Evolutionary conservation across 2,888 invertebrate species (phyloP), one percentile per base, ranked within the genome.

Genomic region (Conomelus anceps): DNA sequence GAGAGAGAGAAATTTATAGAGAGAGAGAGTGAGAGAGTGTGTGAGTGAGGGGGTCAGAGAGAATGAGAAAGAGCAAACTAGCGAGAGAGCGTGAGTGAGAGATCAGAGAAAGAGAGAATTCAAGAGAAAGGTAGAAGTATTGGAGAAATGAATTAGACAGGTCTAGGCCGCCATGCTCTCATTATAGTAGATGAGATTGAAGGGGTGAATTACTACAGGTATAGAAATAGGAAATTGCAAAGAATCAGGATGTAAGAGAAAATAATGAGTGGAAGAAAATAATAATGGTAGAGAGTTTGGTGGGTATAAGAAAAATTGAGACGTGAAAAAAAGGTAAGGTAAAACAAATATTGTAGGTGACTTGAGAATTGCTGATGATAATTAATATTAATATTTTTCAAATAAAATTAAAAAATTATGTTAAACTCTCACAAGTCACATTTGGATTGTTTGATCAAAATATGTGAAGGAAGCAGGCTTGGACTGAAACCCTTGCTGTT

Each of bases 61-160:
- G 92, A 91, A 92, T 92, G 92, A 91, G 91, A 91, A 91, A 91
- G 91, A 26, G 9, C 6, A 26, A 26, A 9, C 4, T 7, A 26
- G 26, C 4, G 26, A 26, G 9, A 9, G 9, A 26, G 26, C n/a
- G n/a, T n/a, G n/a, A n/a, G n/a, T n/a, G n/a, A n/a, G n/a, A n/a
- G n/a, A n/a, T n/a, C n/a, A n/a, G n/a, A 13, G 34, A 34, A 34
- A 17, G 13, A 34, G 34, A 34, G 17, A 17, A 34, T 17, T 3
- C 9, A 4, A 1, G 4, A n/a, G n/a, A n/a, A n/a, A n/a, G n/a
- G n/a, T n/a, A n/a, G n/a, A n/a, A n/a, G n/a, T n/a, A n/a, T n/a
- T n/a, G n/a, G n/a, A 7, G 34, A 34, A 63, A n/a, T 63, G 13
- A 20, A 63, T 63, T 1, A 63, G 13, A n/a, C n/a, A n/a, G n/a